Conservation (phyloP, 2,888 invertebrate genomes). For the Sericinus montela region DNA sequence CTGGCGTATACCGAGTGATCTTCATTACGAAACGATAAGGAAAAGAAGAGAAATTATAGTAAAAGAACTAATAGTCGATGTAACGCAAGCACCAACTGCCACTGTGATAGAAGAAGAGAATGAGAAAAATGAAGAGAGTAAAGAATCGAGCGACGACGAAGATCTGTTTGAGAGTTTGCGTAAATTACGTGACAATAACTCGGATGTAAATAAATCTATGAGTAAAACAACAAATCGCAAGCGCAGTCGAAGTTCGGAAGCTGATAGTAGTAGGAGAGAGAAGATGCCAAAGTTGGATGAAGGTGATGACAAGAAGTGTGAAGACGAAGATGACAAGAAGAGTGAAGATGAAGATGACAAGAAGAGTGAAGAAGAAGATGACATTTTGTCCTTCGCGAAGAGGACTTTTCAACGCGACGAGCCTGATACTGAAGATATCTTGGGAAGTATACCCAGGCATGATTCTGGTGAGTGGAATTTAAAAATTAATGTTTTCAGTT, state of each 20-base stretch:
- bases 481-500: too few species aligned
- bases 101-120: conserved; percentile 11
- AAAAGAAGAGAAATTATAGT: conserved; percentile 77
- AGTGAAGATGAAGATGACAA: too few species aligned
- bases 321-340: too few species aligned
- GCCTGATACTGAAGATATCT: conserved; percentile 63
- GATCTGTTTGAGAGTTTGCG: conserved; percentile 64
- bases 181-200: conserved; percentile 49
- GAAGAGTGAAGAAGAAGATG: conserved; percentile 50
- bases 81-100: conserved; percentile 17
- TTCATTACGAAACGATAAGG: conserved; percentile 76
- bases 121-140: conserved; percentile 22
- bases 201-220: conserved; percentile 16
- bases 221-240: conserved; percentile 40
- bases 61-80: conserved; percentile 60
- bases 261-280: conserved; percentile 39
- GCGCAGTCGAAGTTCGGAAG: conserved; percentile 53
- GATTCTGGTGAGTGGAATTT: conserved; percentile 55
- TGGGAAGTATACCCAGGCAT: conserved; percentile 42
- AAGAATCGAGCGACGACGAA: conserved; percentile 57
- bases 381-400: conserved; percentile 67
- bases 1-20: conserved; percentile 89
- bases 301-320: too few species aligned
- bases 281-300: conserved; percentile 64
- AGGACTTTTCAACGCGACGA: conserved; percentile 58